phyloP scores from a whole-genome alignment of 2,888 invertebrate species.

The Pegoplata infirma region DNA sequence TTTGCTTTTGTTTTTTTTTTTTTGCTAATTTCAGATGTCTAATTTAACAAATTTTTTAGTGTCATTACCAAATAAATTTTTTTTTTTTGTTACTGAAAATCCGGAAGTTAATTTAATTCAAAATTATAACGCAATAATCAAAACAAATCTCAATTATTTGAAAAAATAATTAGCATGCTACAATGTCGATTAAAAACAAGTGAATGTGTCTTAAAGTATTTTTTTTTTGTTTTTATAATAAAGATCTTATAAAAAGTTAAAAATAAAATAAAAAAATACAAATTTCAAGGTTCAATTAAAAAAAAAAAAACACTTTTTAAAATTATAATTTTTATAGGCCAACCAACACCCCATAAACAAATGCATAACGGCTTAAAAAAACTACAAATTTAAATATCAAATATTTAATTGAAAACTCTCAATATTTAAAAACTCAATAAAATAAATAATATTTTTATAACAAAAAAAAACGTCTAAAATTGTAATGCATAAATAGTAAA shows the following conservation, averaged over 20 bases:
- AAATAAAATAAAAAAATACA: not conserved
- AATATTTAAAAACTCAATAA: too few species aligned
- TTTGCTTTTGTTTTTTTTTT: too few species aligned
- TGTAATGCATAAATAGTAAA: too few species aligned
- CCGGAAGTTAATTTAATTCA: conserved; percentile 19
- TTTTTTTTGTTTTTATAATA: not conserved
- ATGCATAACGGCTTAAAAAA: not conserved
- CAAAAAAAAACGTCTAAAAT: too few species aligned
- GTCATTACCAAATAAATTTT: too few species aligned
- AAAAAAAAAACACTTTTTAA: not conserved
- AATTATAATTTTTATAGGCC: conserved; percentile 23
- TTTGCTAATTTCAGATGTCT: too few species aligned
- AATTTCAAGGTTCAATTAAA: conserved; percentile 26
- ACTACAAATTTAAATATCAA: not conserved
- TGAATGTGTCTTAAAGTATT: conserved; percentile 14
- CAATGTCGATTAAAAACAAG: not conserved
- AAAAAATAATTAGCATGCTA: conserved; percentile 27
- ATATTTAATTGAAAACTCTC: not conserved
- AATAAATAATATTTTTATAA: not conserved
- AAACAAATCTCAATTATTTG: conserved; percentile 17
- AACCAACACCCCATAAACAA: conserved; percentile 12
- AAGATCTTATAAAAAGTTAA: conserved; percentile 4
- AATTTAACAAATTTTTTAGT: too few species aligned
- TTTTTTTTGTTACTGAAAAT: too few species aligned
- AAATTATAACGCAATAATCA: not conserved